Base-by-base conservation (phyloP, 35 echinoderm and acorn worm genomes). In the Ophioderma brevispina region DNA sequence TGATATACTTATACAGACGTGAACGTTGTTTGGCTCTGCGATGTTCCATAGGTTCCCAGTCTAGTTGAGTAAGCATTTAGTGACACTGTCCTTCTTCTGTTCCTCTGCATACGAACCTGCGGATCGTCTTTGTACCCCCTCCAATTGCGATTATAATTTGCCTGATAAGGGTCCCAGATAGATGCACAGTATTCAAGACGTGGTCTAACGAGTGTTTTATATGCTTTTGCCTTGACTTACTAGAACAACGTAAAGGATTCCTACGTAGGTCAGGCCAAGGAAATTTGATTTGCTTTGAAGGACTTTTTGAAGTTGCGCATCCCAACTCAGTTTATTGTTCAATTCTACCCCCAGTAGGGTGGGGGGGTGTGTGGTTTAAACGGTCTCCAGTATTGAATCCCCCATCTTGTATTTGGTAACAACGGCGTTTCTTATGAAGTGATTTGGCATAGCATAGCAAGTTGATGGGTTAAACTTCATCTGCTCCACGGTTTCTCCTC, bases 391-490 rank as follows among this genome's bases (percentile, higher is more conserved):
- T 2, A 30, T 18, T 6, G 15, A 3, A 70, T 70, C 59, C 10
- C 28, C 28, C 28, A 70, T 70, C 28, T 70, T 70, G 23, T 70
- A 70, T 15, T 25, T 18, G 2, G 17, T 70, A 30, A 25, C 15
- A 70, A 70, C 8, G 46, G n/a, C n/a, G 10, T 70, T 30, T 70
- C 28, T 70, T 70, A 55, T 85, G 89, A n/a, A n/a, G 70, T 85
- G 21, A 63, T 64, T 35, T 34, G 40, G n/a, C 82, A 92, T 92
- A 40, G 70, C 50, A 35, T 70, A 92, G 43, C 90, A 92, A 63
- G 56, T 85, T 18, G 82, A 55, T 0, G 15, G 33, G 43, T 63
- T 85, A 35, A 85, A 70, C 31, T 64, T 55, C 43, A 55, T 85
- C 35, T 85, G 82, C 82, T n/a, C 82, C 56, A n/a, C 40, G 31